These are phyloP conservation scores for Celastrina argiolus DNA, from an alignment of 2,888 invertebrate species.

Conservation along the genomic window DNA sequence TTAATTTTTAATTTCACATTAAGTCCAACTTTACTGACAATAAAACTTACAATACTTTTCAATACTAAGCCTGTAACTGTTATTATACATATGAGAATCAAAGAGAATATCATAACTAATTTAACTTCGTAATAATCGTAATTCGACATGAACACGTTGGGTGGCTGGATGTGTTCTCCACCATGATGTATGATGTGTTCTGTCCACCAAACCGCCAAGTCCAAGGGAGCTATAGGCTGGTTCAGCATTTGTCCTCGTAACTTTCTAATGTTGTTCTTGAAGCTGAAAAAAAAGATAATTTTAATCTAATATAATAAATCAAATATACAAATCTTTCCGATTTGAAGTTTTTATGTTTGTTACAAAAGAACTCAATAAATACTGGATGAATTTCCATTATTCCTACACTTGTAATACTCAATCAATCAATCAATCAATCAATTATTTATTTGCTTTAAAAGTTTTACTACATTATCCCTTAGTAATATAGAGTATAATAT, in stretches of 20 bases:
- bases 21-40: neutral
- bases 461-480: too few species aligned
- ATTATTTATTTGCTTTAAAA: too few species aligned
- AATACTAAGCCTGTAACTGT: neutral
- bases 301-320: too few species aligned
- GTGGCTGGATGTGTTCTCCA: constrained; percentile 40
- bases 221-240: constrained; percentile 36
- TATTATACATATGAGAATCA: neutral
- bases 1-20: neutral
- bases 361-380: too few species aligned
- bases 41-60: neutral
- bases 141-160: constrained; percentile 39
- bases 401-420: too few species aligned
- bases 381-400: too few species aligned
- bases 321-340: too few species aligned
- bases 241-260: constrained; percentile 36
- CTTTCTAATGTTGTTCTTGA: constrained; percentile 35
- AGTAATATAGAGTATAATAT: too few species aligned
- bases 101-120: neutral
- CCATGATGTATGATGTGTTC: constrained; percentile 43
- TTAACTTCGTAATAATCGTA: constrained; percentile 38
- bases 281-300: constrained; percentile 38
- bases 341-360: too few species aligned
- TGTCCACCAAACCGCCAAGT: constrained; percentile 46
- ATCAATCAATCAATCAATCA: too few species aligned